These are phyloP conservation scores for Recurvirostra avosetta DNA, from an alignment of 2,113 vertebrate genomes.

Conservation along the genomic window DNA sequence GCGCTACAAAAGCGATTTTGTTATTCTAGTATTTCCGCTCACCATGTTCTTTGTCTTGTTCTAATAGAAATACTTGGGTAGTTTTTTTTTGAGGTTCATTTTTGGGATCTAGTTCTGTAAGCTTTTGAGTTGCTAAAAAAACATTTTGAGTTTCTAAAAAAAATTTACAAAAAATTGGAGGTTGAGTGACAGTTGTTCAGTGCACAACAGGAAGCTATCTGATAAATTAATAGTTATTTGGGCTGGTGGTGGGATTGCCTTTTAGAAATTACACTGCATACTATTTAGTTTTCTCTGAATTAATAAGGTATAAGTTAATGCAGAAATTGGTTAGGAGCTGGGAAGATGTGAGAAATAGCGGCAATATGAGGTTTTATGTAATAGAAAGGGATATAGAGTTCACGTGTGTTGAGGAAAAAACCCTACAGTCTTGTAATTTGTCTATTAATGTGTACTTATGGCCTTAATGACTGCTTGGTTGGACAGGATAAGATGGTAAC, in stretches of 20 bases:
- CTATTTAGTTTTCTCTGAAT: neutral
- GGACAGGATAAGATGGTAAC: neutral
- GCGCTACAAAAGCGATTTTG: neutral
- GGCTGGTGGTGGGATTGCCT: neutral
- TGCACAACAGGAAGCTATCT: neutral
- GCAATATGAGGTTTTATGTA: neutral
- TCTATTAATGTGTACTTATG: neutral
- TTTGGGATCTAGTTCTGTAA: neutral
- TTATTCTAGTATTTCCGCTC: neutral
- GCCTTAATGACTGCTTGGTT: neutral
- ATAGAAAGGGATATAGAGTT: neutral
- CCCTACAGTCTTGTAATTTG: neutral
- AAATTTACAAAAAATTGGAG: neutral
- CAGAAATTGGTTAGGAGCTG: neutral
- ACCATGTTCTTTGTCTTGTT: neutral
- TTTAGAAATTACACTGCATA: neutral
- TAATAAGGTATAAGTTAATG: neutral
- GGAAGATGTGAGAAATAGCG: neutral
- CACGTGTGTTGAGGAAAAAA: neutral
- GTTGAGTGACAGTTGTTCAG: neutral
- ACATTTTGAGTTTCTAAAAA: neutral
- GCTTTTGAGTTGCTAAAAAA: neutral
- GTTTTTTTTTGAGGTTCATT: neutral
- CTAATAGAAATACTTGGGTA: neutral
- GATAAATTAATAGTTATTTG: neutral